Conservation (phyloP, 2,797 vertebrate species). For the Rhynchotus rufescens region DNA sequence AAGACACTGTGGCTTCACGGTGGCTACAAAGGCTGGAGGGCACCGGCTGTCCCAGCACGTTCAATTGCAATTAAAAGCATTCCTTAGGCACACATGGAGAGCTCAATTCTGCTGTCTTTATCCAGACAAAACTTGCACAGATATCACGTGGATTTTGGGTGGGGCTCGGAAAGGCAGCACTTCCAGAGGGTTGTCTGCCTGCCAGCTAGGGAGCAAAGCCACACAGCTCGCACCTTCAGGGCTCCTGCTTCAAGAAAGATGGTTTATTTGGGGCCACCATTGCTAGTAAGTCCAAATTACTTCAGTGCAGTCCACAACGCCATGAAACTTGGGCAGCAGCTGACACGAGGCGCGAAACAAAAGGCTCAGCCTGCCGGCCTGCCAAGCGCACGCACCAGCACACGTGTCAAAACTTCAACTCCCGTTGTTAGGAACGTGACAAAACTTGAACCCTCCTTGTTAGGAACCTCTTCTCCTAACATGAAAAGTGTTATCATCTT, state of each 20-base stretch:
- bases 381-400: not conserved
- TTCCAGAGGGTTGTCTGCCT: not conserved
- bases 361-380: not conserved
- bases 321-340: not conserved
- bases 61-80: not conserved
- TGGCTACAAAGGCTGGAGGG: not conserved
- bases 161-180: not conserved
- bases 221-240: not conserved
- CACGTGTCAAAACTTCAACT: rapidly evolving
- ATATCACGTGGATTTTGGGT: conserved; percentile 4
- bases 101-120: conserved; percentile 25
- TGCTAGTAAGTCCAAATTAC: not conserved
- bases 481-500: not conserved
- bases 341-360: not conserved
- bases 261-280: not conserved
- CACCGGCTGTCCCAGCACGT: not conserved
- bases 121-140: conserved; percentile 35
- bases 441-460: too few species aligned
- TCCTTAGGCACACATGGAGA: not conserved
- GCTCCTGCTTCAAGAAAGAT: not conserved
- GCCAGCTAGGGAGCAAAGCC: not conserved
- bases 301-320: not conserved
- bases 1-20: not conserved
- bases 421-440: not conserved
- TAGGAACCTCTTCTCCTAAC: not conserved